phyloP scores from a whole-genome alignment of 2,113 vertebrate genomes.

The Nyctereutes procyonoides region DNA sequence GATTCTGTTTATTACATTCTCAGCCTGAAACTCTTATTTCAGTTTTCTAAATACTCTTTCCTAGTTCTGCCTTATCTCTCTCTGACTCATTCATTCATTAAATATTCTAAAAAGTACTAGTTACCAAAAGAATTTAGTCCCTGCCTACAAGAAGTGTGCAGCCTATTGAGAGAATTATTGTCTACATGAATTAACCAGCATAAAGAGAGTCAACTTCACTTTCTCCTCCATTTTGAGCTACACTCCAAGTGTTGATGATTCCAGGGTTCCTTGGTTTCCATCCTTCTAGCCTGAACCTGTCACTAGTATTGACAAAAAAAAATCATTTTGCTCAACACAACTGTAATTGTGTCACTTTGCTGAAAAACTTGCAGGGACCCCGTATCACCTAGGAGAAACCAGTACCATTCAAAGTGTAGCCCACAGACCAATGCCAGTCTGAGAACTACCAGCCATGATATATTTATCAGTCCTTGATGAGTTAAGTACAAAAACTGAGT shows the following conservation, averaged over 20 bases:
- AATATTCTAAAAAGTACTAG: neutral
- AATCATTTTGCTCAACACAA: neutral
- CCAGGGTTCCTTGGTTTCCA: slow-evolving; percentile 21
- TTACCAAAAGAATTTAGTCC: neutral
- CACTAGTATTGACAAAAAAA: neutral
- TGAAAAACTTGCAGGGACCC: neutral
- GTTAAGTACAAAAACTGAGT: neutral
- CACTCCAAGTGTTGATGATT: neutral
- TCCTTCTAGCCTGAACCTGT: neutral
- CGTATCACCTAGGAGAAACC: neutral
- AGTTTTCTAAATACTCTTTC: neutral
- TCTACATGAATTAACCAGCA: neutral
- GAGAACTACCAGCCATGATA: neutral
- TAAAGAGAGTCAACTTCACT: neutral
- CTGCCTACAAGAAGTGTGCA: neutral
- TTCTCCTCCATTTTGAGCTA: neutral
- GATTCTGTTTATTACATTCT: neutral
- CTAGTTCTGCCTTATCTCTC: slow-evolving; percentile 10
- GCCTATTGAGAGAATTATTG: neutral
- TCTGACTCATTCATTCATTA: neutral
- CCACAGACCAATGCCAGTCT: neutral
- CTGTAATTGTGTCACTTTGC: neutral
- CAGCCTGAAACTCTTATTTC: neutral
- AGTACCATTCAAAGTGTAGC: neutral
- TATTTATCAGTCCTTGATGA: neutral